Conservation (phyloP, 2,888 invertebrate genomes). For the Tipula helvola region DNA sequence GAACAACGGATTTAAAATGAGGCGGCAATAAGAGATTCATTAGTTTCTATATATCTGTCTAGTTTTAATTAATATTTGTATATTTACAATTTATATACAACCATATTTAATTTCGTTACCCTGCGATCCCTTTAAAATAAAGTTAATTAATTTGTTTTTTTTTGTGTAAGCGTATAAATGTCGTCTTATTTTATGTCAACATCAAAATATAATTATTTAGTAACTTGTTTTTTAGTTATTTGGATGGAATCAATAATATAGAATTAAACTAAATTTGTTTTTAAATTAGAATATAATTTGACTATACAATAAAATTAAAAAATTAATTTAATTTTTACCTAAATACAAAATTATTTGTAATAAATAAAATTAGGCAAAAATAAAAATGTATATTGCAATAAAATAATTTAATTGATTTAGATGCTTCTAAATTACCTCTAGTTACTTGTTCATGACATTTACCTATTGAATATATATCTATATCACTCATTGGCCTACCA, state of each 20-base stretch:
- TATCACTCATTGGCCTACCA: slow-evolving; percentile 57
- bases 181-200: background rate
- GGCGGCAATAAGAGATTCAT: background rate
- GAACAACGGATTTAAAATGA: background rate
- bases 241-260: background rate
- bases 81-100: background rate
- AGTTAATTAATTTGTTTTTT: background rate
- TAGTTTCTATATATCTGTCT: background rate
- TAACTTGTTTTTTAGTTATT: background rate
- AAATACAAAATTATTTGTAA: background rate
- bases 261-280: background rate
- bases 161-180: background rate
- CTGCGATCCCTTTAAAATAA: background rate
- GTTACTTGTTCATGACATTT: slow-evolving; percentile 56
- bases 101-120: background rate
- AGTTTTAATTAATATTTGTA: background rate
- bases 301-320: background rate
- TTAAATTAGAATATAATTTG: background rate
- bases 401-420: slow-evolving; percentile 19
- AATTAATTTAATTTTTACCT: background rate
- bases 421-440: slow-evolving; percentile 49
- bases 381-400: background rate
- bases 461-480: slow-evolving; percentile 52
- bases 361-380: background rate
- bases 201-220: background rate